A percentile compares a stretch with the other conserved stretches of the same genome.
Evolutionary conservation across 2,113 vertebrate species (phyloP).

Genomic region (Cinclus cinclus): DNA sequence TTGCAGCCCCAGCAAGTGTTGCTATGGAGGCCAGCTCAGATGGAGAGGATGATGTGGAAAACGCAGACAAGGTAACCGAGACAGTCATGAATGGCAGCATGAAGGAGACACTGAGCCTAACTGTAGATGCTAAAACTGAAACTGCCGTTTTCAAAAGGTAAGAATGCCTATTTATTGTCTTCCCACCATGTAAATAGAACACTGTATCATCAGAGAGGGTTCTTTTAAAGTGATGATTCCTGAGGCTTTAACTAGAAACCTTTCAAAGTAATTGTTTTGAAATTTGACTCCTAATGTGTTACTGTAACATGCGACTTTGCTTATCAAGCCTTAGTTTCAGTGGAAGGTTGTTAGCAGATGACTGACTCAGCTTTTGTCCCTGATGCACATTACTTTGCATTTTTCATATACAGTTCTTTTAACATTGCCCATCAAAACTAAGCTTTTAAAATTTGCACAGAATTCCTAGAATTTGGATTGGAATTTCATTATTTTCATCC

Average conservation of each 20-base stretch:
- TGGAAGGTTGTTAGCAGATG: background rate
- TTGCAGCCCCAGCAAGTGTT: slow-evolving; percentile 69
- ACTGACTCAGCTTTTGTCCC: background rate
- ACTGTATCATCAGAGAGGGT: background rate
- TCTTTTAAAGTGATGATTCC: background rate
- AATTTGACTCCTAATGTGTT: background rate
- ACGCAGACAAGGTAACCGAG: slow-evolving; percentile 95
- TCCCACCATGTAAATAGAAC: background rate
- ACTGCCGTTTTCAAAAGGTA: slow-evolving; percentile 99
- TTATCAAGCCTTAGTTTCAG: background rate
- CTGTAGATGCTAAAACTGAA: slow-evolving; percentile 98
- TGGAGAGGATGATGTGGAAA: slow-evolving; percentile 82
- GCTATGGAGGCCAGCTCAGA: slow-evolving; percentile 81
- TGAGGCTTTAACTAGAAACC: background rate
- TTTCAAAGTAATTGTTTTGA: background rate
- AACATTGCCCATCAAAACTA: background rate
- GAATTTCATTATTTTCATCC: background rate
- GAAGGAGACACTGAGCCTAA: slow-evolving; percentile 99
- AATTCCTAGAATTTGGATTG: background rate
- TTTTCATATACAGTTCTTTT: background rate
- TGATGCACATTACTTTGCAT: background rate
- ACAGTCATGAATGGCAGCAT: slow-evolving; percentile 98
- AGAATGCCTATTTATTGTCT: background rate
- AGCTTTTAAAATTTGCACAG: background rate
- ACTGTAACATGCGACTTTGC: accelerated